A percentile compares a stretch with the other conserved stretches of the same genome.
These are phyloP conservation scores for Xestia xanthographa DNA, from an alignment of 2,888 invertebrate genomes.

Conservation along the genomic window DNA sequence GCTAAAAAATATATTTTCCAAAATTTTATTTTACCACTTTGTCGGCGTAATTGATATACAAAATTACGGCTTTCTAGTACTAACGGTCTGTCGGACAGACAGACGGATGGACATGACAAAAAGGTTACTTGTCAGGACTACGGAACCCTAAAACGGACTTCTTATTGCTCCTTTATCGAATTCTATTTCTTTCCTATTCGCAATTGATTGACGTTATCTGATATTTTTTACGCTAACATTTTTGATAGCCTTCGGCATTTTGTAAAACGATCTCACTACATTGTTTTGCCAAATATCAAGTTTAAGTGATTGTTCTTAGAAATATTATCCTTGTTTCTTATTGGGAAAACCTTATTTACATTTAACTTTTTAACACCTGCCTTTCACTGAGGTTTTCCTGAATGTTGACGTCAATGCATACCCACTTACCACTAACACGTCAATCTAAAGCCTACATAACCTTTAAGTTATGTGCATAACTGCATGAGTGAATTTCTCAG, in stretches of 20 bases:
- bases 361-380: neutral
- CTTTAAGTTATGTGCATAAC: neutral
- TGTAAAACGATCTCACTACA: neutral
- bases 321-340: conserved; percentile 23
- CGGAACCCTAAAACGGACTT: too few species aligned
- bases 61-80: too few species aligned
- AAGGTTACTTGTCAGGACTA: too few species aligned
- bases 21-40: too few species aligned
- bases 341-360: conserved; percentile 12
- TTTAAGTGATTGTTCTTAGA: conserved; percentile 3
- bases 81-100: too few species aligned
- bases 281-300: conserved; percentile 22
- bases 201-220: conserved; percentile 20
- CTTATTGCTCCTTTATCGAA: too few species aligned
- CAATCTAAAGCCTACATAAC: neutral
- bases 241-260: neutral
- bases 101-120: too few species aligned
- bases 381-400: conserved; percentile 2
- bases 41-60: too few species aligned
- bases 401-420: conserved; percentile 30
- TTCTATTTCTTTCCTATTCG: neutral
- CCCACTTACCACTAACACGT: neutral
- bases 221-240: conserved; percentile 18
- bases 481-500: too few species aligned
- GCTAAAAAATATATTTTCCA: too few species aligned